Evolutionary conservation across 2,113 vertebrate genomes (phyloP), one percentile per base, ranked within the genome.

Genomic region (Ceuthmochares aereus): DNA sequence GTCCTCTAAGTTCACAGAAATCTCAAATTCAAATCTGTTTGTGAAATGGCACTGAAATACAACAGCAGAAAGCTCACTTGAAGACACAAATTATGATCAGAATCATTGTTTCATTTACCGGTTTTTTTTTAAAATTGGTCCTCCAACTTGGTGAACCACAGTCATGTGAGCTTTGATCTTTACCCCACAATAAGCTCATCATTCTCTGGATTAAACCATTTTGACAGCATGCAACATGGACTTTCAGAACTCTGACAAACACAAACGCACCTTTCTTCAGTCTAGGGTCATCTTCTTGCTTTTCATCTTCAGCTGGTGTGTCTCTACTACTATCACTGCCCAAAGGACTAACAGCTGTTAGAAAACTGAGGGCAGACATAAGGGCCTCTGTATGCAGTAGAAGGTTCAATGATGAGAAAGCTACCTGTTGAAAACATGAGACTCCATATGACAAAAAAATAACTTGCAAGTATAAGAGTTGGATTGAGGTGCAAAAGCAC

Each of bases 361-460:
- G 93, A 92, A 98, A 99, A 93, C 97, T 98, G 81, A 99, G 96
- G 93, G 99, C 98, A 42, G 98, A 99, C 70, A 99, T 97, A 55
- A 99, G 97, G 40, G 99, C 99, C 94, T 99, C 98, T 43, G 99
- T 99, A 92, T 99, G 99, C 22, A 99, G 97, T 27, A 99, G 97
- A 60, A 99, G 97, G 82, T 99, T 98, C 93, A 99, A 91, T 5
- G 99, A 99, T 18, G 99, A 99, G 96, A 99, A 99, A 45, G 98
- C 97, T 87, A 99, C 99, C 99, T 99, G 97, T 91, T 67, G 67
- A 86, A 73, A 94, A 81, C 25, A 75, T 3, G 7, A 84, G 20
- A 78, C 2, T 63, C n/a, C 13, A 9, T 4, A 1, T 63, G 18
- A 93, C 7, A 51, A 78, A 63, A 43, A 62, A 11, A 17, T 26